phyloP scores from a whole-genome alignment of 2,888 invertebrate species.

The Chaetogeoica ovagalla region DNA sequence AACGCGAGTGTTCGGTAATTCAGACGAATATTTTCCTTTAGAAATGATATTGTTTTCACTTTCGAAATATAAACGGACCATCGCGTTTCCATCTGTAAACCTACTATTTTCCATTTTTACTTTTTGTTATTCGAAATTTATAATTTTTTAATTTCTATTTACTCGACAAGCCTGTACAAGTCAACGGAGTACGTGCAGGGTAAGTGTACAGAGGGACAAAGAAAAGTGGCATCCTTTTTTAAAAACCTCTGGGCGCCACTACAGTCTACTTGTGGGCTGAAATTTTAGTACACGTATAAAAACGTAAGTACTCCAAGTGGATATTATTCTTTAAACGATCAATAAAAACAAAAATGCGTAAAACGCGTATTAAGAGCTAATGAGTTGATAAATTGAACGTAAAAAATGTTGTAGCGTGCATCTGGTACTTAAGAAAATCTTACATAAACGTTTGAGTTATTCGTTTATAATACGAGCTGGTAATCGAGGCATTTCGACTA shows the following conservation, averaged over 20 bases:
- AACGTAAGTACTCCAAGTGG: too few species aligned
- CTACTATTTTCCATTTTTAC: neutral
- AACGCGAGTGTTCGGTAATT: neutral
- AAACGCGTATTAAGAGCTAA: neutral
- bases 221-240: too few species aligned
- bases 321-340: neutral
- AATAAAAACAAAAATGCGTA: neutral
- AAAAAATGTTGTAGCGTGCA: neutral
- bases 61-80: too few species aligned
- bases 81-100: too few species aligned
- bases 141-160: neutral
- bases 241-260: too few species aligned
- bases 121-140: neutral
- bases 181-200: neutral
- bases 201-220: neutral
- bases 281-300: neutral
- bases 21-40: neutral
- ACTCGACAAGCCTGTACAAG: neutral
- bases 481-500: too few species aligned
- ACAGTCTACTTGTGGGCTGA: neutral
- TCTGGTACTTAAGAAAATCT: neutral
- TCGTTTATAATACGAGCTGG: too few species aligned
- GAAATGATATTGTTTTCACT: neutral
- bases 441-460: too few species aligned
- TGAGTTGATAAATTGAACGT: neutral